Conservation (phyloP, 2,888 invertebrate genomes). For the Dermolepida albohirtum region DNA sequence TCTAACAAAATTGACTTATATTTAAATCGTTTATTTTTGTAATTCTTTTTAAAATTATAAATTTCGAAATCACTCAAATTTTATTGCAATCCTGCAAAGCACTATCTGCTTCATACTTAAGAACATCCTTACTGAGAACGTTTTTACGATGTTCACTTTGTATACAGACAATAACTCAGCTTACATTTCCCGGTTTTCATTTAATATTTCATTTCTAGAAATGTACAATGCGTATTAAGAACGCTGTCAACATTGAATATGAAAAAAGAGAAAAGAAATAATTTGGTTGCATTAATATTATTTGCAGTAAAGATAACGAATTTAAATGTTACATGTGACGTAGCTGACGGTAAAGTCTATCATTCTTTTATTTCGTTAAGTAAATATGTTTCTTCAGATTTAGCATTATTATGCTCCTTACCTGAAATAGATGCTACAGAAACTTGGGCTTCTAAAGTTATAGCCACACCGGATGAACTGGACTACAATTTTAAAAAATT, state of each 20-base stretch:
- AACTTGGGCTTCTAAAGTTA: slow-evolving; percentile 55
- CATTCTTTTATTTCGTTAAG: not conserved
- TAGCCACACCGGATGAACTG: slow-evolving; percentile 51
- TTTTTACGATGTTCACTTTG: too few relatives aligned
- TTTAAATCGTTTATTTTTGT: too few relatives aligned
- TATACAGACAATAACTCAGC: too few relatives aligned
- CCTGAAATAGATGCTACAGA: slow-evolving; percentile 52
- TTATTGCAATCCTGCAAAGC: too few relatives aligned
- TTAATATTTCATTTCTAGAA: slow-evolving; percentile 6
- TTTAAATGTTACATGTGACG: not conserved
- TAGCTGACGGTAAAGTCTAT: slow-evolving; percentile 9
- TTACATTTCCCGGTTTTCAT: too few relatives aligned
- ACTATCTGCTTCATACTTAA: too few relatives aligned
- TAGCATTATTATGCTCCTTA: slow-evolving; percentile 53
- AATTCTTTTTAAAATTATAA: too few relatives aligned
- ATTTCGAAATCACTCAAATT: too few relatives aligned
- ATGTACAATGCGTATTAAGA: slow-evolving; percentile 18
- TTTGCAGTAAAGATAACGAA: slow-evolving; percentile 50
- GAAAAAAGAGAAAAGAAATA: slow-evolving; percentile 27
- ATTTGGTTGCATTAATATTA: slow-evolving; percentile 53
- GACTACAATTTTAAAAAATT: slow-evolving; percentile 60
- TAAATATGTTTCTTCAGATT: slow-evolving; percentile 48
- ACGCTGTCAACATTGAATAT: slow-evolving; percentile 1
- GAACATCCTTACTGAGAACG: too few relatives aligned
- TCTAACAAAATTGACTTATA: too few relatives aligned